Conservation (phyloP, 1,140 invertebrate genomes). For the Caenorhabditis brenneri region DNA sequence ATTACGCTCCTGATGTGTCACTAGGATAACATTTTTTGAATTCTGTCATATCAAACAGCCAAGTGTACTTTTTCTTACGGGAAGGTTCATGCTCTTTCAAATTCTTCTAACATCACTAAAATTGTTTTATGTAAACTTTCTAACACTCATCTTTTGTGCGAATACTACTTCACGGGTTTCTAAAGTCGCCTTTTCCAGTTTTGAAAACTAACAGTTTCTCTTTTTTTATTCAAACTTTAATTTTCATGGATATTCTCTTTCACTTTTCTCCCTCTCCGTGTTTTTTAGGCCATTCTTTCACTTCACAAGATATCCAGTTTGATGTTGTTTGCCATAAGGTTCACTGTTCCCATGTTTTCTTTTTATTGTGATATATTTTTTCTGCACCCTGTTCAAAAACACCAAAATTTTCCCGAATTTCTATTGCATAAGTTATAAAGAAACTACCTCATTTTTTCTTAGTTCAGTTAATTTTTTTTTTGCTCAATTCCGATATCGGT, state of each 20-base stretch:
- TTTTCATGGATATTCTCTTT: not conserved
- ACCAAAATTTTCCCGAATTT: too few relatives aligned
- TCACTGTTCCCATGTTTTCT: not conserved
- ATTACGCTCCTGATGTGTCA: not conserved
- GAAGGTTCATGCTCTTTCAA: not conserved
- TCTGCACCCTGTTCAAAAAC: not conserved
- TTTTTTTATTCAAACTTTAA: not conserved
- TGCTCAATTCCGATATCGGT: not conserved
- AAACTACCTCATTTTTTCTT: not conserved
- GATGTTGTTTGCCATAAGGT: slow-evolving; percentile 15
- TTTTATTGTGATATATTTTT: not conserved
- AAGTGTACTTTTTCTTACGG: too few relatives aligned
- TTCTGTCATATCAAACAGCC: too few relatives aligned
- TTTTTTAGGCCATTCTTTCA: not conserved
- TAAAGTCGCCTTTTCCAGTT: too few relatives aligned
- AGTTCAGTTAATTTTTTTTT: not conserved
- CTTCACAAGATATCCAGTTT: not conserved
- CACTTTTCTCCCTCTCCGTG: not conserved
- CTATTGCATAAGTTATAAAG: not conserved
- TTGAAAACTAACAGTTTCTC: not conserved
- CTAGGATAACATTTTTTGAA: not conserved
- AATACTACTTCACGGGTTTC: too few relatives aligned
- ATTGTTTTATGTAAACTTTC: too few relatives aligned
- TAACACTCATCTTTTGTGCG: too few relatives aligned
- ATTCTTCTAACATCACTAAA: too few relatives aligned